These are phyloP conservation scores for Chaetura pelagica DNA, from an alignment of 2,113 vertebrate genomes.

Conservation along the genomic window DNA sequence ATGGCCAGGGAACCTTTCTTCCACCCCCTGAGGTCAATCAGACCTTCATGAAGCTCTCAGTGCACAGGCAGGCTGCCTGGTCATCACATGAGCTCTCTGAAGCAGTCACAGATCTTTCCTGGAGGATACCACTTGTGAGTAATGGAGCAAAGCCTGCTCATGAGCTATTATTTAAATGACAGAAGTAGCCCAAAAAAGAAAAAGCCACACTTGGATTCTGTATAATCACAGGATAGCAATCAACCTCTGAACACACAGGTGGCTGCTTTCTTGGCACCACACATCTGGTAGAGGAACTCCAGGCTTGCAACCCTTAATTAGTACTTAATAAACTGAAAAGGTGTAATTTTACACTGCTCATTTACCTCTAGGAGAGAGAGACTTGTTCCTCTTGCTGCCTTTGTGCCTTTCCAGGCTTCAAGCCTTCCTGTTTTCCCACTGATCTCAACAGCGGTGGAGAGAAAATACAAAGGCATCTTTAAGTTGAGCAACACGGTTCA, in stretches of 20 bases:
- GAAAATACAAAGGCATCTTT: constrained; percentile 6
- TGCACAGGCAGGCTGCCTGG: rapidly evolving
- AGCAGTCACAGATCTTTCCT: neutral
- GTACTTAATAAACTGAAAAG: constrained; percentile 47
- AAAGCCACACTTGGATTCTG: neutral
- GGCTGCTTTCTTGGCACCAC: constrained; percentile 9
- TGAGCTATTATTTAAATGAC: constrained; percentile 34
- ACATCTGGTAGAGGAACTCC: neutral
- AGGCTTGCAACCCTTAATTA: constrained; percentile 45
- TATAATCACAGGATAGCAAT: constrained; percentile 18
- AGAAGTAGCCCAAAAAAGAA: constrained; percentile 16
- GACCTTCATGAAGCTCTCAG: neutral
- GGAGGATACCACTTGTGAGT: neutral
- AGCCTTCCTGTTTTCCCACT: neutral
- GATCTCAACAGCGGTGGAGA: neutral
- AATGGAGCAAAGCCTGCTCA: neutral
- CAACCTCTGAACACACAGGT: neutral
- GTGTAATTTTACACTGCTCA: constrained; percentile 36
- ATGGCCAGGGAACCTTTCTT: neutral
- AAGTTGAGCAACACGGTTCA: neutral
- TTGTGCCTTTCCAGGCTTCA: neutral
- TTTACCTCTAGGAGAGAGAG: constrained; percentile 19
- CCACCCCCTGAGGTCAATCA: neutral
- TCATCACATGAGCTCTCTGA: neutral
- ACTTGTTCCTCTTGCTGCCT: neutral